phyloP scores from a whole-genome alignment of 2,797 vertebrate species.

The Enteromius radiatus region DNA sequence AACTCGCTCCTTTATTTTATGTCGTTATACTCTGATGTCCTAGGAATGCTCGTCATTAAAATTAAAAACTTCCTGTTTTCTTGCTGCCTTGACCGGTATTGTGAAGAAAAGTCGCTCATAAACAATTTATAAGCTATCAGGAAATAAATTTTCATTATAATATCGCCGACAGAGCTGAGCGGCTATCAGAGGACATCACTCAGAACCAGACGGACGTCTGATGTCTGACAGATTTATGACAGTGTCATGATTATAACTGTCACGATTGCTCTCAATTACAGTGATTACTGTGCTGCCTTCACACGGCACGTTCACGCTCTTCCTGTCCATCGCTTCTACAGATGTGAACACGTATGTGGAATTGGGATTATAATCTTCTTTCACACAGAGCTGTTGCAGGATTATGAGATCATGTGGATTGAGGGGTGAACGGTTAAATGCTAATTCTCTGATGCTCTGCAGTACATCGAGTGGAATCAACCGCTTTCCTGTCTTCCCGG shows the following conservation, averaged over 20 bases:
- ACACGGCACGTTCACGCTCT: neutral
- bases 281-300: constrained; percentile 34
- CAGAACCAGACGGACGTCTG: constrained; percentile 39
- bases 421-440: constrained; percentile 58
- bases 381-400: constrained; percentile 19
- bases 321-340: neutral
- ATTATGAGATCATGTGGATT: constrained; percentile 58
- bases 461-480: constrained; percentile 5
- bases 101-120: constrained; percentile 34
- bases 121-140: constrained; percentile 47
- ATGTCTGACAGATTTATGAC: constrained; percentile 57
- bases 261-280: constrained; percentile 49
- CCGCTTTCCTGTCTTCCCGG: neutral
- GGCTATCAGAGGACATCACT: constrained; percentile 52
- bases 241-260: constrained; percentile 55
- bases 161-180: constrained; percentile 25
- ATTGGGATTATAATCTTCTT: constrained; percentile 56
- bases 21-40: constrained; percentile 19
- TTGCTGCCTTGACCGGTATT: neutral
- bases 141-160: constrained; percentile 41
- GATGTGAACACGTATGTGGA: constrained; percentile 24
- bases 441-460: constrained; percentile 38
- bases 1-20: neutral
- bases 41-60: constrained; percentile 12
- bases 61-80: neutral